phyloP scores from a whole-genome alignment of 2,113 vertebrate genomes.

The Lasiurus cinereus region DNA sequence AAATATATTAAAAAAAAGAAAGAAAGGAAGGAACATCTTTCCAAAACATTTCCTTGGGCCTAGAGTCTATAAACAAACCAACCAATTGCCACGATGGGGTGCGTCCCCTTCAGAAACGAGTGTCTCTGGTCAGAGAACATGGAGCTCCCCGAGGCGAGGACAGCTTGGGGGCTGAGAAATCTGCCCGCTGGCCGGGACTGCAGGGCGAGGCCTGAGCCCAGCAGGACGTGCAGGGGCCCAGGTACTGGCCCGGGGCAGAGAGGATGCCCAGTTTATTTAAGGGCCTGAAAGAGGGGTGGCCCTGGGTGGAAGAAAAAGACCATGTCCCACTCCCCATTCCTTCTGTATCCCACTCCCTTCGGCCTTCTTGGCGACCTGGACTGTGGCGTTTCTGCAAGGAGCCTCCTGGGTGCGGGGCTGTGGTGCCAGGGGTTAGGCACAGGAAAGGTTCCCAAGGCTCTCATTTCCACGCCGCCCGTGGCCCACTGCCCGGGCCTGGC shows the following conservation, averaged over 20 bases:
- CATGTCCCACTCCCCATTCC: neutral
- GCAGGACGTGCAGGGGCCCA: neutral
- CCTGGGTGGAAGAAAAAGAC: neutral
- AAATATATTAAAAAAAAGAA: no score
- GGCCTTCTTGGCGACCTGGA: fast-evolving
- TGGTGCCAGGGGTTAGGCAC: neutral
- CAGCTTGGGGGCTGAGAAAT: neutral
- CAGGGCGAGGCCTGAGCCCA: neutral
- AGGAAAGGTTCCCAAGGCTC: neutral
- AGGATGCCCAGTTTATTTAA: neutral
- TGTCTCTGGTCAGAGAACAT: neutral
- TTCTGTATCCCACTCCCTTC: neutral
- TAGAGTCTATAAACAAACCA: neutral
- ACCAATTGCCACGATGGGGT: neutral
- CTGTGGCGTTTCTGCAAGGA: neutral
- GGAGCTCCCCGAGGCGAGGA: neutral
- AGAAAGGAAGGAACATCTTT: neutral
- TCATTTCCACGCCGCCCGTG: neutral
- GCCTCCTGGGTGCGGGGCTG: no score
- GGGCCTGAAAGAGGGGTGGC: neutral
- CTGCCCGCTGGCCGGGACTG: neutral
- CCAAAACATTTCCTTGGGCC: neutral
- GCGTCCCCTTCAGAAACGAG: neutral
- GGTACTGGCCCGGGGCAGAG: neutral
- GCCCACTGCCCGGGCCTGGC: neutral